Evolutionary conservation across 2,888 invertebrate genomes (phyloP), one percentile per base, ranked within the genome.

Genomic region (Nemapogon koenigi): DNA sequence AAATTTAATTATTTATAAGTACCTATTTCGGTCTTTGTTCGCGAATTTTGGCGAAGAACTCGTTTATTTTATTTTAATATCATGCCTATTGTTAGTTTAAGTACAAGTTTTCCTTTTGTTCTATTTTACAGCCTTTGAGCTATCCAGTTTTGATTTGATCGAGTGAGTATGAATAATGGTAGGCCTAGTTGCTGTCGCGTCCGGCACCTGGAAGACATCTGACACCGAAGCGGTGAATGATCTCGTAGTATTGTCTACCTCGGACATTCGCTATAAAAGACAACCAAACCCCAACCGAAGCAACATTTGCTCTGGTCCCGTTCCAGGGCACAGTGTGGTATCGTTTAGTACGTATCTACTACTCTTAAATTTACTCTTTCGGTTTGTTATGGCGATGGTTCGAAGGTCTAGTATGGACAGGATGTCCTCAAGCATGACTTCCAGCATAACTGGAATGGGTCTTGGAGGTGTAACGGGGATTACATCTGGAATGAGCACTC

Each of bases 371-470:
- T n/a, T n/a, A n/a, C n/a, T n/a, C n/a, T n/a, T n/a, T n/a, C n/a
- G n/a, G 4, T n/a, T 14, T 52, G 63, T 57, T 43, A 70, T 69
- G 68, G 58, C 70, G 50, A 67, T 68, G 64, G 70, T 68, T 41
- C 59, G 68, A 51, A 61, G 70, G 53, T 70, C 75, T 46, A 73
- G 69, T 49, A 73, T 75, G 68, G 79, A 79, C 60, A 69, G 76
- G 48, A 78, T 78, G 79, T 76, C 79, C 49, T 71, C 70, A 41
- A 78, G 72, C 57, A 80, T 73, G 75, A 79, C 72, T 37, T 79
- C 79, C 40, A 80, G 78, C 51, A 73, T 79, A 64, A 79, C 79
- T 50, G 72, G 78, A 37, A 79, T 79, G 76, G 76, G 79, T 28
- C 62, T 79, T 47, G 78, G 76, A 19, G 78, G 76, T 37, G 66